phyloP scores from a whole-genome alignment of 2,113 vertebrate species.

The Larimichthys crocea region DNA sequence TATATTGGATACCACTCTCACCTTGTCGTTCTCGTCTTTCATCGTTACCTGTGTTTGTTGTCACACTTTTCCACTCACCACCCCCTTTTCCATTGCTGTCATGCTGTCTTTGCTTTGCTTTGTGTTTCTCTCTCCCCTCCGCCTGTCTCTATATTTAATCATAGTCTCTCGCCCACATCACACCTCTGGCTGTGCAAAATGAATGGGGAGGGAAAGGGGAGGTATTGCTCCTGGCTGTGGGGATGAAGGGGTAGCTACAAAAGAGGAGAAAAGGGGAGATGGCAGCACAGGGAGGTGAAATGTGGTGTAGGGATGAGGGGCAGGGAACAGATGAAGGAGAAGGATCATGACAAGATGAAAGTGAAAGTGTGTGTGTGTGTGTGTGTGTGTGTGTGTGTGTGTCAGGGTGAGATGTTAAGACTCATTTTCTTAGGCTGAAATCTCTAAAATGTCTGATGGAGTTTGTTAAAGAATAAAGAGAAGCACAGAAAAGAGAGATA shows the following conservation, averaged over 20 bases:
- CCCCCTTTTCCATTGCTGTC: conserved; percentile 56
- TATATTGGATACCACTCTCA: conserved; percentile 12
- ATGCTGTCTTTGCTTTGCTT: conserved; percentile 54
- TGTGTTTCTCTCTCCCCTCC: conserved; percentile 27
- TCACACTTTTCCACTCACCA: conserved; percentile 45
- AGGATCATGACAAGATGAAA: conserved; percentile 38
- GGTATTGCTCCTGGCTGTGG: conserved; percentile 36
- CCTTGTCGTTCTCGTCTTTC: conserved; percentile 23
- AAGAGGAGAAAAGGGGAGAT: conserved; percentile 19
- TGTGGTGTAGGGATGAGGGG: conserved; percentile 19
- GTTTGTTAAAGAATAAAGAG: conserved; percentile 34
- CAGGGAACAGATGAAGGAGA: conserved; percentile 44
- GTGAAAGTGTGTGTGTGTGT: not conserved
- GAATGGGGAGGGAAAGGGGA: conserved; percentile 55
- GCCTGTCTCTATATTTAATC: conserved; percentile 65
- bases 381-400: not conserved
- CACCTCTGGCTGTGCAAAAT: conserved; percentile 67
- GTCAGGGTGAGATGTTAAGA: conserved; percentile 18
- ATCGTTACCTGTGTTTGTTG: conserved; percentile 53
- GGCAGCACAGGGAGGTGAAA: conserved; percentile 16
- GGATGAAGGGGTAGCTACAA: conserved; percentile 38
- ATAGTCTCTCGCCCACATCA: conserved; percentile 56
- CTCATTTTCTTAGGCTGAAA: conserved; percentile 38
- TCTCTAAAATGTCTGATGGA: conserved; percentile 25
- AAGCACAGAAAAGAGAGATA: not conserved